Percentiles rank a stretch among this genome's conserved stretches.
phyloP scores from a whole-genome alignment of 92 coral and sea anemone species.

The Epizoanthus illoricatus region DNA sequence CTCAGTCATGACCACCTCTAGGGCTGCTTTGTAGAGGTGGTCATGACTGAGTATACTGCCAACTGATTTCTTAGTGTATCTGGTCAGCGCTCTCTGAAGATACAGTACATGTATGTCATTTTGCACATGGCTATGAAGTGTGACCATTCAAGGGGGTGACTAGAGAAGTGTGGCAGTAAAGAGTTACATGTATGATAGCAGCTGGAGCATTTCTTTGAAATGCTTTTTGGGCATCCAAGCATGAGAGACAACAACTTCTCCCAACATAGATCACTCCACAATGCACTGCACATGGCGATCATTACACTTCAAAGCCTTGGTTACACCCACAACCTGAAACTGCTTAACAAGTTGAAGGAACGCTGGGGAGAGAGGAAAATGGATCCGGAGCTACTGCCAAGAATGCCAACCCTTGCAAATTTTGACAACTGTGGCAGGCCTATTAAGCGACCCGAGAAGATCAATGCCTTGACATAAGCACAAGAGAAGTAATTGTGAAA shows the following conservation, averaged over 20 bases:
- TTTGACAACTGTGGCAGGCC: slow-evolving; percentile 44
- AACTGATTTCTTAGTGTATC: slow-evolving; percentile 38
- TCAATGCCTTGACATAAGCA: not conserved
- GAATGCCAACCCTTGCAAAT: slow-evolving; percentile 37
- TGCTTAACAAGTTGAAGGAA: slow-evolving; percentile 40
- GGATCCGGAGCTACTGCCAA: slow-evolving; percentile 21
- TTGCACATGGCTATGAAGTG: slow-evolving; percentile 37
- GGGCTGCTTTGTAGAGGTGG: too few species aligned
- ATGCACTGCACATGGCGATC: slow-evolving; percentile 51
- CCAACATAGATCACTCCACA: slow-evolving; percentile 33
- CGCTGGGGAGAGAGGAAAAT: slow-evolving; percentile 59
- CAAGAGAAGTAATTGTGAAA: not conserved
- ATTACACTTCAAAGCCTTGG: slow-evolving; percentile 53
- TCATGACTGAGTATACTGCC: slow-evolving; percentile 46
- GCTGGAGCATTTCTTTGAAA: slow-evolving; percentile 40
- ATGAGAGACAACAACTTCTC: slow-evolving; percentile 41
- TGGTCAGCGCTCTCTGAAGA: slow-evolving; percentile 41
- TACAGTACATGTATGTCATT: too few species aligned
- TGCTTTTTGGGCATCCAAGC: slow-evolving; percentile 43
- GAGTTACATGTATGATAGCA: not conserved
- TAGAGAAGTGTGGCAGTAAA: slow-evolving; percentile 12
- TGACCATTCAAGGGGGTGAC: slow-evolving; percentile 28
- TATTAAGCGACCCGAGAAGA: slow-evolving; percentile 3
- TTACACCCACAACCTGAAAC: slow-evolving; percentile 46
- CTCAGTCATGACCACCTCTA: too few species aligned